Evolutionary conservation across 2,113 vertebrate genomes (phyloP).

Genomic region (Centrocercus urophasianus): DNA sequence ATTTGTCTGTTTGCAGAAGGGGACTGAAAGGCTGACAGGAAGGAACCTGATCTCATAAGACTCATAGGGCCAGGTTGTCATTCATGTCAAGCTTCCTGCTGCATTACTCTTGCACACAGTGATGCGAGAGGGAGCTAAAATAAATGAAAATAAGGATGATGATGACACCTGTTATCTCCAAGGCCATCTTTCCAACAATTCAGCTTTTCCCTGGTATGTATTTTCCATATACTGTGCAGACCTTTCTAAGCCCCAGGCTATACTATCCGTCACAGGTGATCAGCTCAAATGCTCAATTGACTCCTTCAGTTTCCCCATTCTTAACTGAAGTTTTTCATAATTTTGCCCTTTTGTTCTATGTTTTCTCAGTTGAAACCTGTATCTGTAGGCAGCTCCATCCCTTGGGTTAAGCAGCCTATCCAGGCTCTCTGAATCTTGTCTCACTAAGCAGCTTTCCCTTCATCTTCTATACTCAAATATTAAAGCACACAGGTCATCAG

Average conservation of each 20-base stretch:
- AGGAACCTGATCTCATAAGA: neutral
- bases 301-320: neutral
- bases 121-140: neutral
- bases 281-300: neutral
- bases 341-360: neutral
- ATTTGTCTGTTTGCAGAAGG: neutral
- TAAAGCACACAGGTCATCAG: neutral
- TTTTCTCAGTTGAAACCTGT: neutral
- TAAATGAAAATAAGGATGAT: neutral
- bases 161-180: neutral
- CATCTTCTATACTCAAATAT: neutral
- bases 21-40: neutral
- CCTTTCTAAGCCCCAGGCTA: neutral
- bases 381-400: neutral
- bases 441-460: neutral
- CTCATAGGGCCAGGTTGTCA: neutral
- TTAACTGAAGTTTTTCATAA: neutral
- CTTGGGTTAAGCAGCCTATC: neutral
- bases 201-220: neutral
- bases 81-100: neutral
- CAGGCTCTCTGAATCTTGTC: neutral
- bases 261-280: accelerated
- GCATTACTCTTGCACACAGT: neutral
- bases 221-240: neutral
- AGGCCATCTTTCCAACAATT: neutral